Conservation (phyloP, 2,797 vertebrate genomes). For the Squalus acanthias region DNA sequence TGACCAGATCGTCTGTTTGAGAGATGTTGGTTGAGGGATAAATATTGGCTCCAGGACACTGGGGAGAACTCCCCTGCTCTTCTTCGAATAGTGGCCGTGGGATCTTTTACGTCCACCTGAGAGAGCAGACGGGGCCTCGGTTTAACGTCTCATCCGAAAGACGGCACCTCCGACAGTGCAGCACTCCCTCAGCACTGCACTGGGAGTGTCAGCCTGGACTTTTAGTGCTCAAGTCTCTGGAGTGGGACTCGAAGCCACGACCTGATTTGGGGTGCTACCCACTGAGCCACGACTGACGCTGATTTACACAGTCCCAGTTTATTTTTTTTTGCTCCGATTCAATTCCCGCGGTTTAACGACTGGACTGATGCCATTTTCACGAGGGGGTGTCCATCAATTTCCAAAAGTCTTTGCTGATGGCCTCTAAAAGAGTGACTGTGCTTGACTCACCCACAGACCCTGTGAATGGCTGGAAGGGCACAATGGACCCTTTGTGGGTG, state of each 20-base stretch:
- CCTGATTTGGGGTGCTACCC: background rate
- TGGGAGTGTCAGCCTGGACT: too few relatives aligned
- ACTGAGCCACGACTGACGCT: background rate
- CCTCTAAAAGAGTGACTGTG: background rate
- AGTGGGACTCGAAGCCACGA: background rate
- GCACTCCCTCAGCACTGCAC: background rate
- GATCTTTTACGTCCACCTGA: too few relatives aligned
- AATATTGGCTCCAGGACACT: background rate
- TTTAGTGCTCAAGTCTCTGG: background rate
- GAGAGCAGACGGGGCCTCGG: too few relatives aligned
- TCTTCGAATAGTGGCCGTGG: background rate
- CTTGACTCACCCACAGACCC: background rate
- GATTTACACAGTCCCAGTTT: fast-evolving
- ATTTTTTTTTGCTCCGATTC: background rate
- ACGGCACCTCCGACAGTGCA: background rate
- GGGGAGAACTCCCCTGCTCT: background rate
- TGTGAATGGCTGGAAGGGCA: background rate
- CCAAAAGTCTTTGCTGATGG: background rate
- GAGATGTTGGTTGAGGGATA: background rate
- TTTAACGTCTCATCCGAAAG: background rate
- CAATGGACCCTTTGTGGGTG: background rate
- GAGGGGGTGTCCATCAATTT: background rate
- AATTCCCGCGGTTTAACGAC: background rate
- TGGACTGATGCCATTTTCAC: background rate
- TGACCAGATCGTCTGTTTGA: background rate